Percentiles rank a stretch among this genome's conserved stretches.
Conservation (phyloP, 1,140 invertebrate species). For the Sitophilus oryzae region DNA sequence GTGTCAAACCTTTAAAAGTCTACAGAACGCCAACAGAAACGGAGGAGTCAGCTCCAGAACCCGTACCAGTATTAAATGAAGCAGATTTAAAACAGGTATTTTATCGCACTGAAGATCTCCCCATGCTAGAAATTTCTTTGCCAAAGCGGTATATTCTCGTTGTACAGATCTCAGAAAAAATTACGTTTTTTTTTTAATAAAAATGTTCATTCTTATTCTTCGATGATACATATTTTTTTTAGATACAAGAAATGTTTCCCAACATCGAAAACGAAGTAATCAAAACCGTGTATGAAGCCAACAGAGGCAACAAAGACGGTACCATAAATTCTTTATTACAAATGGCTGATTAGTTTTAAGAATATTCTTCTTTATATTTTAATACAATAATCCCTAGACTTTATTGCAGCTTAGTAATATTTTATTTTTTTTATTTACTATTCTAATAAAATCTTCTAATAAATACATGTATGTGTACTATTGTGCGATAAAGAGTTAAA, state of each 20-base stretch:
- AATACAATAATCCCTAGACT: no score
- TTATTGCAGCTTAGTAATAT: no score
- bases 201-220: no score
- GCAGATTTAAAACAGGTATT: constrained; percentile 73
- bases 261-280: constrained; percentile 89
- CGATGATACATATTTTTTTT: constrained; percentile 35
- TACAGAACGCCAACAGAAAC: constrained; percentile 44
- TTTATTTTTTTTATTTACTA: background rate
- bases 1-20: constrained; percentile 46
- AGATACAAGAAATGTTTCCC: constrained; percentile 95
- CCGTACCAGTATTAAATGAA: constrained; percentile 52
- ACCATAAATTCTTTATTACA: constrained; percentile 89
- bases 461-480: background rate
- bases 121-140: background rate
- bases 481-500: background rate
- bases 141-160: background rate
- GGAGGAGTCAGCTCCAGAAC: constrained; percentile 37
- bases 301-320: constrained; percentile 82
- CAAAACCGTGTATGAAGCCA: constrained; percentile 83
- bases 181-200: background rate
- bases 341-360: constrained; percentile 67
- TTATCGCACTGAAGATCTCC: background rate
- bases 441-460: background rate
- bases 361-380: no score
- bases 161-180: background rate